These are phyloP conservation scores for Sitobion miscanthi DNA, from an alignment of 1,140 invertebrate genomes.

Conservation along the genomic window DNA sequence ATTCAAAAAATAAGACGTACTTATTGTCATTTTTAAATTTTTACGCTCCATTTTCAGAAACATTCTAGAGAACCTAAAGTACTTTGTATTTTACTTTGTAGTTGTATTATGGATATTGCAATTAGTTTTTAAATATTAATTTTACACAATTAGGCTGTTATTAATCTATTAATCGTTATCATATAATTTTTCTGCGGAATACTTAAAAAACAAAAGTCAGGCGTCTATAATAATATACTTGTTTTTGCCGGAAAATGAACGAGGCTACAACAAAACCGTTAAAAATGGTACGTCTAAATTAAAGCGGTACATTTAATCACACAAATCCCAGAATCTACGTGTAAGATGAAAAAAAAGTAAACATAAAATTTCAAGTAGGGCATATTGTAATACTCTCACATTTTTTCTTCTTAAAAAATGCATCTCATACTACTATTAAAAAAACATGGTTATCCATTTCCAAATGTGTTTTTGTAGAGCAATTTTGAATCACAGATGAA, in stretches of 20 bases:
- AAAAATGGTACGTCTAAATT: neutral
- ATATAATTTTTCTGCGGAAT: neutral
- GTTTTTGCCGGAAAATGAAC: neutral
- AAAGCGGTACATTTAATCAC: neutral
- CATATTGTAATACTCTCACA: neutral
- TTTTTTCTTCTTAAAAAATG: neutral
- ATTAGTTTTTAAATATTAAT: neutral
- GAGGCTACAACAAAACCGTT: neutral
- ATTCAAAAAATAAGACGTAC: neutral
- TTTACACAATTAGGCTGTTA: neutral
- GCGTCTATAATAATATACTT: neutral
- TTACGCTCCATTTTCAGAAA: neutral
- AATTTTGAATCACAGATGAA: neutral
- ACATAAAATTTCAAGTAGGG: neutral
- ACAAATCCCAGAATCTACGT: neutral
- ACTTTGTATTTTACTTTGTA: neutral
- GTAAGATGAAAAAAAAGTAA: constrained; percentile 2
- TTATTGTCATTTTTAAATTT: neutral
- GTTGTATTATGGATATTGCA: neutral
- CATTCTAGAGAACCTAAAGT: neutral
- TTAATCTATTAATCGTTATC: neutral
- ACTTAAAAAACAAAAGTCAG: neutral
- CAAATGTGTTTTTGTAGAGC: neutral
- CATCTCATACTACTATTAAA: neutral
- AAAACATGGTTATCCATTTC: neutral